Evolutionary conservation across 2,888 invertebrate species (phyloP).

Genomic region (Idaea dimidiata): DNA sequence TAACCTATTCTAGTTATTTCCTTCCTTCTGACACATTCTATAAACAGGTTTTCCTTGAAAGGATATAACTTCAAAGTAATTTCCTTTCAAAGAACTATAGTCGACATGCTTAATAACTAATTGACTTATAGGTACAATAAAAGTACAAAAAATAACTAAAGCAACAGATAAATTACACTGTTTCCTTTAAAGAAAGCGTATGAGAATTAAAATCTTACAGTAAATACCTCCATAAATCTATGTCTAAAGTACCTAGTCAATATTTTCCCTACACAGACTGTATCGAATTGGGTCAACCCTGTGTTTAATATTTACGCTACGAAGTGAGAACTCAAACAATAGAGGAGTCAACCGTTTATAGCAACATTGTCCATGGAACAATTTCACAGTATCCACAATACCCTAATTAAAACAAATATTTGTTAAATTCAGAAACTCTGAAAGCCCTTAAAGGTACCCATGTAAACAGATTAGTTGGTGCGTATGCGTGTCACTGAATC

Average conservation of each 20-base stretch:
- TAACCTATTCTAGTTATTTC: neutral
- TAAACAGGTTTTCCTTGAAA: neutral
- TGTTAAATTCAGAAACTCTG: neutral
- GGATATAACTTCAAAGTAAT: neutral
- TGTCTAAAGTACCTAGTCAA: neutral
- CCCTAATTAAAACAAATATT: neutral
- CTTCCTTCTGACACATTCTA: neutral
- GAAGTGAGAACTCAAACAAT: neutral
- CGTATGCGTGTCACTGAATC: neutral
- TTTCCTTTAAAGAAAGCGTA: neutral
- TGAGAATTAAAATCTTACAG: neutral
- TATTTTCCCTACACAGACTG: neutral
- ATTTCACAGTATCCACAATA: neutral
- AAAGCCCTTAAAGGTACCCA: conserved; percentile 2
- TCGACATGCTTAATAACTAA: neutral
- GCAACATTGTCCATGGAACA: neutral
- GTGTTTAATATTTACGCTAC: conserved; percentile 13
- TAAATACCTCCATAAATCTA: neutral
- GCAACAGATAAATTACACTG: neutral
- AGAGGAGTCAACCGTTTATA: neutral
- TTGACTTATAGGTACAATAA: too few species aligned
- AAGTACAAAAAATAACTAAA: neutral
- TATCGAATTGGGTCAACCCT: conserved; percentile 24
- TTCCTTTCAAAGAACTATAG: neutral
- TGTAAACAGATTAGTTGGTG: conserved; percentile 1